phyloP scores from a whole-genome alignment of 2,113 vertebrate species.

The Ornithorhynchus anatinus region DNA sequence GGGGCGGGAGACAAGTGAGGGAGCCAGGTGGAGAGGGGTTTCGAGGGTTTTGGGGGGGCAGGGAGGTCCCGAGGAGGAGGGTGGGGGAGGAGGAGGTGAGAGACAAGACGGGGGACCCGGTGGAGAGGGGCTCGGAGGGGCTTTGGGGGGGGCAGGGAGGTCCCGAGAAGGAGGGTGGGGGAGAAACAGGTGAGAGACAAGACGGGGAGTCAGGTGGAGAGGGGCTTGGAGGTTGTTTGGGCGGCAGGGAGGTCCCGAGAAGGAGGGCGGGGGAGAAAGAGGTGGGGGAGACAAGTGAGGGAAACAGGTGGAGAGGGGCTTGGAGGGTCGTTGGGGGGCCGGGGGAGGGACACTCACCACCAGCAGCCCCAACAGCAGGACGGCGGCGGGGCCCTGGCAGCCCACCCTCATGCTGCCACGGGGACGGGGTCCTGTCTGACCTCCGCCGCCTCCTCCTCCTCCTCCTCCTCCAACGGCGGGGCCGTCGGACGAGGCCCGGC shows the following conservation, averaged over 20 bases:
- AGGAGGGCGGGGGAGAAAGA: not conserved
- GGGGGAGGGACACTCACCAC: conserved; percentile 74
- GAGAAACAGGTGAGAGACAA: not conserved
- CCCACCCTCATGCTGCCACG: conserved; percentile 71
- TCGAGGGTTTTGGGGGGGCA: no score
- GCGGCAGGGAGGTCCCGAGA: not conserved
- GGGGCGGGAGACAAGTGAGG: no score
- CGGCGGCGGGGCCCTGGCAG: conserved; percentile 56
- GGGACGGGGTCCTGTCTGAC: conserved; percentile 76
- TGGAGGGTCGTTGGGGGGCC: no score
- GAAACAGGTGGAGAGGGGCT: not conserved
- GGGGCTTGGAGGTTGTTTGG: not conserved
- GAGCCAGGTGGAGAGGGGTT: no score
- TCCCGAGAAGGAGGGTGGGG: not conserved
- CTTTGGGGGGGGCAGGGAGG: not conserved
- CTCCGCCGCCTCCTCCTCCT: conserved; percentile 69
- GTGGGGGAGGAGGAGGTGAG: no score
- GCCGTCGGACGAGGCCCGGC: no score
- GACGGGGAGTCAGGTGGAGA: not conserved
- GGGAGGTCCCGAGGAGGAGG: no score
- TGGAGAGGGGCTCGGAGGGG: not conserved
- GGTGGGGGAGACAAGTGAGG: not conserved
- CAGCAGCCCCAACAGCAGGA: conserved; percentile 73
- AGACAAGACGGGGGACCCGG: not conserved
- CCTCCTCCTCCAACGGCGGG: no score